Percentiles rank a stretch among this genome's conserved stretches.
These are phyloP conservation scores for Meriones unguiculatus DNA, from an alignment of 2,113 vertebrate species.

Conservation along the genomic window DNA sequence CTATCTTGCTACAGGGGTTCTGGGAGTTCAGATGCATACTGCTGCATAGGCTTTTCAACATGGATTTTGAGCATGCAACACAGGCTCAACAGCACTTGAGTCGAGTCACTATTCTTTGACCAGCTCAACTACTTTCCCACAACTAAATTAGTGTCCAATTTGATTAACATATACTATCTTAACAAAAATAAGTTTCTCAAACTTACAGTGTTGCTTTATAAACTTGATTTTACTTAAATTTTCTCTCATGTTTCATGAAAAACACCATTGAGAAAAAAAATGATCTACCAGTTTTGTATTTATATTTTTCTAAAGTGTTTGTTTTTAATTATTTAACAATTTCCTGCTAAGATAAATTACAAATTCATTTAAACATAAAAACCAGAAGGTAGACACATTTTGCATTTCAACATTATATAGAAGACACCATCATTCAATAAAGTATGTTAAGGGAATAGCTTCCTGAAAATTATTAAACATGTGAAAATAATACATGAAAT, in stretches of 20 bases:
- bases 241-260: neutral
- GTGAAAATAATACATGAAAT: neutral
- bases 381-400: neutral
- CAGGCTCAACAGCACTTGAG: neutral
- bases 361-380: slow-evolving; percentile 41
- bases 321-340: neutral
- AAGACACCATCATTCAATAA: neutral
- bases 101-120: neutral
- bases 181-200: neutral
- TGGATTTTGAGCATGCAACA: neutral
- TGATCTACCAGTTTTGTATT: neutral
- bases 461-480: neutral
- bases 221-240: neutral
- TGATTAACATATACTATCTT: neutral
- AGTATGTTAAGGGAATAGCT: neutral
- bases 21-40: neutral
- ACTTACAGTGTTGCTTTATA: neutral
- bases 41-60: neutral
- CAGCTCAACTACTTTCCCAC: neutral
- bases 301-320: neutral
- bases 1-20: neutral
- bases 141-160: neutral
- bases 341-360: neutral
- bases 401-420: neutral
- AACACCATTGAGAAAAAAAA: neutral